Conservation (phyloP, 2,888 invertebrate genomes). For the Agapostemon virescens region DNA sequence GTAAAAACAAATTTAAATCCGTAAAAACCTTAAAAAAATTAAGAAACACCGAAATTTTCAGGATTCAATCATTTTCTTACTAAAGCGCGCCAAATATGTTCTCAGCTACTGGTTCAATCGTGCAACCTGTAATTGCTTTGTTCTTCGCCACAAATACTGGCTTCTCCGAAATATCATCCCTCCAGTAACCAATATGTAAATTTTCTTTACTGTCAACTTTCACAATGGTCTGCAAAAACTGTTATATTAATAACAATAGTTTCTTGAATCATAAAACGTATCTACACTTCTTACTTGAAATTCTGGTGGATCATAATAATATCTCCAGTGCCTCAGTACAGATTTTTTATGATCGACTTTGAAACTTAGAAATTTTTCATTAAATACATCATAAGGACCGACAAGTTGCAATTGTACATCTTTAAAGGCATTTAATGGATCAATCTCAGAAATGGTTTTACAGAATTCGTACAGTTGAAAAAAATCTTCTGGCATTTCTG, state of each 20-base stretch:
- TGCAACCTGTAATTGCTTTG: slow-evolving; percentile 85
- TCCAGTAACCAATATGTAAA: slow-evolving; percentile 94
- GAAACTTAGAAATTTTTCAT: slow-evolving; percentile 83
- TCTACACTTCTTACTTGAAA: slow-evolving; percentile 84
- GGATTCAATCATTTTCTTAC: slow-evolving; percentile 81
- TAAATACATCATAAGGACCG: slow-evolving; percentile 93
- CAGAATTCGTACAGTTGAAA: slow-evolving; percentile 92
- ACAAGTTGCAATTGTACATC: slow-evolving; percentile 87
- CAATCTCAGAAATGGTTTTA: slow-evolving; percentile 81
- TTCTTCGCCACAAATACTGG: slow-evolving; percentile 91
- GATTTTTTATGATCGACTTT: slow-evolving; percentile 83
- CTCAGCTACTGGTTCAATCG: slow-evolving; percentile 87
- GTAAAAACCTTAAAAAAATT: neutral
- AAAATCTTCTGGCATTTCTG: slow-evolving; percentile 95
- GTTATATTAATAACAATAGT: neutral
- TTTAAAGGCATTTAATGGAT: slow-evolving; percentile 85
- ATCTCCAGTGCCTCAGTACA: slow-evolving; percentile 93
- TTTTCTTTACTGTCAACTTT: slow-evolving; percentile 86
- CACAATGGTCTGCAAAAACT: slow-evolving; percentile 84
- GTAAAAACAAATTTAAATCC: too few relatives aligned
- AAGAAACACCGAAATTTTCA: neutral
- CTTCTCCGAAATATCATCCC: slow-evolving; percentile 89
- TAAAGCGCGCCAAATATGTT: slow-evolving; percentile 90
- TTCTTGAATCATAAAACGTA: neutral
- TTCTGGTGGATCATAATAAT: slow-evolving; percentile 96